A percentile compares a stretch with the other conserved stretches of the same genome.
These are phyloP conservation scores for Arbacia lixula DNA, from an alignment of 53 echinoderm and acorn worm genomes.

Conservation along the genomic window DNA sequence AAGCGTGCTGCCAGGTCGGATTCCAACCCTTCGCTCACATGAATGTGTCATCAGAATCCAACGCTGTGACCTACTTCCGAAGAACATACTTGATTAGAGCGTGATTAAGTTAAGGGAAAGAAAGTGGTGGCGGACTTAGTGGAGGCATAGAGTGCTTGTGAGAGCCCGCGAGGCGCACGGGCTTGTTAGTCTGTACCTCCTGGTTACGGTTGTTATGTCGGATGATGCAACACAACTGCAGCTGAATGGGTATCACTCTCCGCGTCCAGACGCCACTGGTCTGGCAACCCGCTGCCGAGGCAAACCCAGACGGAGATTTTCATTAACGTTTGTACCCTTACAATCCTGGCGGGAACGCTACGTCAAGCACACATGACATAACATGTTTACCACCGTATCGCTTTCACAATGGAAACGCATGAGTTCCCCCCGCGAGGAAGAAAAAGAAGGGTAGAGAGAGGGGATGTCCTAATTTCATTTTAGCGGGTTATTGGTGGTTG, in stretches of 20 bases:
- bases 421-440: too few relatives aligned
- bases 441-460: slow-evolving; percentile 12
- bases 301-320: not conserved
- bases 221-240: too few relatives aligned
- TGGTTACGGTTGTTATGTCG: too few relatives aligned
- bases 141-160: too few relatives aligned
- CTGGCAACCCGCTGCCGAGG: slow-evolving; percentile 11
- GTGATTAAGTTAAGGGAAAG: too few relatives aligned
- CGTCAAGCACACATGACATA: slow-evolving; percentile 25
- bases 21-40: not conserved
- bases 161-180: too few relatives aligned
- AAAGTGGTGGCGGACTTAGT: too few relatives aligned
- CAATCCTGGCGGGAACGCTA: slow-evolving; percentile 1
- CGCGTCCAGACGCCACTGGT: slow-evolving; percentile 29
- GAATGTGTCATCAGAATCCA: slow-evolving; percentile 5
- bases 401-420: slow-evolving; percentile 35
- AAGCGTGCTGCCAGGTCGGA: not conserved
- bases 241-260: slow-evolving; percentile 31
- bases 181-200: too few relatives aligned
- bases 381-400: slow-evolving; percentile 42
- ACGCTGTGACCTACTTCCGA: slow-evolving; percentile 26
- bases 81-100: not conserved
- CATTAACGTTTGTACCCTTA: slow-evolving; percentile 13
- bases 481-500: slow-evolving; percentile 38
- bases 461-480: slow-evolving; percentile 2